These are phyloP conservation scores for Chaetodon trifascialis DNA, from an alignment of 2,113 vertebrate genomes.

Conservation along the genomic window DNA sequence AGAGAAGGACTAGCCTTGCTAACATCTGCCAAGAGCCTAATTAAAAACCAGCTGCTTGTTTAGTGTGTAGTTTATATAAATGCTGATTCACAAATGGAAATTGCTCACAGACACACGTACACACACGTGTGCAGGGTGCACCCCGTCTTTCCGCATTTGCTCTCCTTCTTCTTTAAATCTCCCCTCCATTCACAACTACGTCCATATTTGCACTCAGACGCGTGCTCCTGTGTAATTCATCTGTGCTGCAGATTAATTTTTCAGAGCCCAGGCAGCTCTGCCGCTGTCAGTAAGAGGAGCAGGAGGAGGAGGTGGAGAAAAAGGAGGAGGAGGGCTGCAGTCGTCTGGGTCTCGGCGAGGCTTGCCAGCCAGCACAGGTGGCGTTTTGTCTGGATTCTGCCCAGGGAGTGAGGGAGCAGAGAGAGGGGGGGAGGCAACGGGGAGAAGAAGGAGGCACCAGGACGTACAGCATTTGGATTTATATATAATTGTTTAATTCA, in stretches of 20 bases:
- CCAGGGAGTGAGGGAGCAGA: slow-evolving; percentile 53
- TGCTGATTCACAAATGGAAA: slow-evolving; percentile 25
- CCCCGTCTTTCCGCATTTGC: not conserved
- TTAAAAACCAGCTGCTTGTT: slow-evolving; percentile 36
- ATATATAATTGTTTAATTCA: slow-evolving; percentile 54
- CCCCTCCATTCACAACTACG: slow-evolving; percentile 48
- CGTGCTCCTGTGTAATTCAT: slow-evolving; percentile 66
- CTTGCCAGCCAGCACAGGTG: slow-evolving; percentile 74
- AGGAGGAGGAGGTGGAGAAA: slow-evolving; percentile 15
- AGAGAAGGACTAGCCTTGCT: not conserved
- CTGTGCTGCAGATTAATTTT: slow-evolving; percentile 75
- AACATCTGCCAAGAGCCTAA: slow-evolving; percentile 28
- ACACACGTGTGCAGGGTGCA: too few species aligned
- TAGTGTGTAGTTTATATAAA: slow-evolving; percentile 31
- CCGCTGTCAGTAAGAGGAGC: slow-evolving; percentile 57
- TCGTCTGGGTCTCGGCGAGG: slow-evolving; percentile 57
- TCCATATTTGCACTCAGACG: slow-evolving; percentile 55
- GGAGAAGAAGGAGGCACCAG: slow-evolving; percentile 24
- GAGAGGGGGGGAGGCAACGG: slow-evolving; percentile 15
- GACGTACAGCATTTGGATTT: slow-evolving; percentile 56
- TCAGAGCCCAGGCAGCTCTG: slow-evolving; percentile 57
- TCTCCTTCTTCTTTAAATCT: slow-evolving; percentile 11
- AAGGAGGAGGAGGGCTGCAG: slow-evolving; percentile 54
- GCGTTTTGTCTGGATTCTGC: slow-evolving; percentile 73
- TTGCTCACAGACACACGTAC: not conserved